phyloP scores from a whole-genome alignment of 2,797 vertebrate species.

The Bovichtus variegatus region DNA sequence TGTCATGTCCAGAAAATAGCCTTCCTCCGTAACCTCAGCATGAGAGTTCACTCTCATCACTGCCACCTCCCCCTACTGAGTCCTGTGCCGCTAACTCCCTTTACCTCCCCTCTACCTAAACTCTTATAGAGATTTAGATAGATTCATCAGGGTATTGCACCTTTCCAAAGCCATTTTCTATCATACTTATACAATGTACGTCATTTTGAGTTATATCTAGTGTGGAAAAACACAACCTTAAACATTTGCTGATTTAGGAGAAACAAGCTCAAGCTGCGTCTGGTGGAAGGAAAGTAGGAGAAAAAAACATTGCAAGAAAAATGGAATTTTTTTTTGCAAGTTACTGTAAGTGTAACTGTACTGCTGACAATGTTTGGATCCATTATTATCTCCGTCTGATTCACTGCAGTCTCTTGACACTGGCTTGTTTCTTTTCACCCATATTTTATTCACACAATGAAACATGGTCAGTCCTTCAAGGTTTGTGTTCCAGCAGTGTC shows the following conservation, averaged over 20 bases:
- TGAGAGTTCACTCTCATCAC: conserved; percentile 63
- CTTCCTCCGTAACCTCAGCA: conserved; percentile 62
- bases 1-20: conserved; percentile 59
- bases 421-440: conserved; percentile 6
- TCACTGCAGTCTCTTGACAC: conserved; percentile 3
- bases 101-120: conserved; percentile 29
- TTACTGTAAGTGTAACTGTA: conserved; percentile 18
- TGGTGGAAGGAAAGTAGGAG: not conserved
- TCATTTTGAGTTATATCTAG: conserved; percentile 61
- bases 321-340: conserved; percentile 13
- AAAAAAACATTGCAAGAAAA: conserved; percentile 6
- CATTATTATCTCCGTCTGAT: conserved; percentile 31
- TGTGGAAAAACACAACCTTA: conserved; percentile 54
- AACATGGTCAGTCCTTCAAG: conserved; percentile 34
- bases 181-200: conserved; percentile 43
- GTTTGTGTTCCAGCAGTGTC: conserved; percentile 53
- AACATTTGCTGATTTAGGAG: conserved; percentile 48
- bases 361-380: conserved; percentile 19
- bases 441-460: conserved; percentile 7
- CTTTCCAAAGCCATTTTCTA: conserved; percentile 50
- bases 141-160: conserved; percentile 53
- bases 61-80: conserved; percentile 45
- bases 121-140: conserved; percentile 52
- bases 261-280: conserved; percentile 33
- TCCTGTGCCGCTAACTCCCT: conserved; percentile 43